These are phyloP conservation scores for Agrotis segetum DNA, from an alignment of 2,888 invertebrate species.

Conservation along the genomic window DNA sequence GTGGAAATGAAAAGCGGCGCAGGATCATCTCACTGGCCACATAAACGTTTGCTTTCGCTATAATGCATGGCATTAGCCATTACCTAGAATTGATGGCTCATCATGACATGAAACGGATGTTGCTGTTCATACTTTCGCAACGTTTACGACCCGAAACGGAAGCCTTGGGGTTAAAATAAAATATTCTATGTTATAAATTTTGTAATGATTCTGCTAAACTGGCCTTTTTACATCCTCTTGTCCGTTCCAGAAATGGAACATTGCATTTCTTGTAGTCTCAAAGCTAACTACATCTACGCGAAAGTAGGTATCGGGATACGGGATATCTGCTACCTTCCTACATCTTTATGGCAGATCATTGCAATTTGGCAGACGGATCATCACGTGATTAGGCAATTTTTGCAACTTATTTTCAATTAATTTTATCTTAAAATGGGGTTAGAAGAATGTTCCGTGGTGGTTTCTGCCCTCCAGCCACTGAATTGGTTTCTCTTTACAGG, in stretches of 20 bases:
- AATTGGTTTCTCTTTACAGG: constrained; percentile 80
- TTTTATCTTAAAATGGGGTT: neutral
- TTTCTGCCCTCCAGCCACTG: neutral
- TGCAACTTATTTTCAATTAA: neutral
- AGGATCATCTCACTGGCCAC: neutral
- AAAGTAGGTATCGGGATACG: too few species aligned
- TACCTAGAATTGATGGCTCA: neutral
- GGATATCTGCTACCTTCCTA: neutral
- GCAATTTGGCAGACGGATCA: neutral
- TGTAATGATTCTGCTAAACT: too few species aligned
- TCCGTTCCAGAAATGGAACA: neutral
- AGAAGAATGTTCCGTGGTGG: too few species aligned
- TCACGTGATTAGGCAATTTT: neutral
- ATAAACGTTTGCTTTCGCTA: neutral
- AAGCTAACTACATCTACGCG: too few species aligned
- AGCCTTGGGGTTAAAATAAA: neutral
- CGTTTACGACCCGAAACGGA: neutral
- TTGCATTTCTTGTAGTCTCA: neutral
- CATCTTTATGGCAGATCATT: neutral
- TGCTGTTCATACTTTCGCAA: neutral
- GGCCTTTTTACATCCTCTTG: too few species aligned
- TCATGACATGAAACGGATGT: neutral
- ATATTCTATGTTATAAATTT: too few species aligned
- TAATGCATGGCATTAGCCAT: constrained; percentile 9
- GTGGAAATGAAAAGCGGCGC: constrained; percentile 5